These are phyloP conservation scores for Colletes gigas DNA, from an alignment of 1,140 invertebrate species.

Conservation along the genomic window DNA sequence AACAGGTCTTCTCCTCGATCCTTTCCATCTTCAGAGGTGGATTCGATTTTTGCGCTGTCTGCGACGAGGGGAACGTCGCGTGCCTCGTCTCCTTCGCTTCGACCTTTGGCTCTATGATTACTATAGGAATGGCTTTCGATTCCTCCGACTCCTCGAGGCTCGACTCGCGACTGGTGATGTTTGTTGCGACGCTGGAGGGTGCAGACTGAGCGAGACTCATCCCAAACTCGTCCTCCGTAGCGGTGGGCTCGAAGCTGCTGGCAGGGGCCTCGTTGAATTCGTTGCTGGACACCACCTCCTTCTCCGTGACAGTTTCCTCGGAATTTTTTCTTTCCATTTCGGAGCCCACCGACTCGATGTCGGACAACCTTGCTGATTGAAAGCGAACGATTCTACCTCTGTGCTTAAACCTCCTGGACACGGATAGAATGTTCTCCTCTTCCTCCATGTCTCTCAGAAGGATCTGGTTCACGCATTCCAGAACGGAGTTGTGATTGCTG, in stretches of 20 bases:
- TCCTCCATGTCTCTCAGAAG: constrained; percentile 83
- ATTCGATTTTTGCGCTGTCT: constrained; percentile 41
- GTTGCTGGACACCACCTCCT: constrained; percentile 31
- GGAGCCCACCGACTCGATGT: constrained; percentile 79
- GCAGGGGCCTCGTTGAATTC: constrained; percentile 34
- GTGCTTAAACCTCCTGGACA: constrained; percentile 76
- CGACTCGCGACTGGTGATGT: constrained; percentile 44
- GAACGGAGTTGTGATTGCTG: constrained; percentile 86
- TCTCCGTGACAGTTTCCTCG: constrained; percentile 68
- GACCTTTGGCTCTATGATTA: constrained; percentile 77
- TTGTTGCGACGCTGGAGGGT: constrained; percentile 6
- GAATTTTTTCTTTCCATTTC: constrained; percentile 79
- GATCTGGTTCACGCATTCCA: constrained; percentile 90
- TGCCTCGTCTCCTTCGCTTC: constrained; percentile 51
- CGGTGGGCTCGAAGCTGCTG: constrained; percentile 61
- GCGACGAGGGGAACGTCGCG: constrained; percentile 10
- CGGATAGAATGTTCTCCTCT: constrained; percentile 74
- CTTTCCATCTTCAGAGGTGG: constrained; percentile 70
- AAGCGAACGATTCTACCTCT: constrained; percentile 78
- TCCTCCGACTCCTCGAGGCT: constrained; percentile 65
- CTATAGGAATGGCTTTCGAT: constrained; percentile 73
- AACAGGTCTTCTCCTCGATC: constrained; percentile 75
- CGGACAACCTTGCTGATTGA: constrained; percentile 76
- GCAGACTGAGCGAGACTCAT: constrained; percentile 65
- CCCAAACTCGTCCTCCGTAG: constrained; percentile 74